Conservation (phyloP, 2,113 vertebrate species). For the Cheirogaleus medius region DNA sequence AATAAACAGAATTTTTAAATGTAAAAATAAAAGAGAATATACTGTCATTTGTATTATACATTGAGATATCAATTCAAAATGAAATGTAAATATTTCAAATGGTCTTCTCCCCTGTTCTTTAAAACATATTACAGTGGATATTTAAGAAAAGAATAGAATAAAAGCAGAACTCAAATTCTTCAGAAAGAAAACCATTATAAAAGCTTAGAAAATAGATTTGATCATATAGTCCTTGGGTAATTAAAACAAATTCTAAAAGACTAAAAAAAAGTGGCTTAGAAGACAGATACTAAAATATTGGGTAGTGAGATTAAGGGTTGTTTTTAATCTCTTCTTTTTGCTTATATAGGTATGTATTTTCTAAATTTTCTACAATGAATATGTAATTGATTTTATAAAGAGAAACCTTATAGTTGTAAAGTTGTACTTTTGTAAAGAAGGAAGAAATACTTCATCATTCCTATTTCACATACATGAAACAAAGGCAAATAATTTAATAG, state of each 20-base stretch:
- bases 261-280: neutral
- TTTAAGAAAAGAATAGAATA: neutral
- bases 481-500: neutral
- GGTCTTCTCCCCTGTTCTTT: neutral
- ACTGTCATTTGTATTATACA: neutral
- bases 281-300: neutral
- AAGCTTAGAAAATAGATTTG: neutral
- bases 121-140: neutral
- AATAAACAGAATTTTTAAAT: neutral
- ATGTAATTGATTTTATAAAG: neutral
- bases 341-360: neutral
- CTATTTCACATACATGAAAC: neutral
- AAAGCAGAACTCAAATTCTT: neutral
- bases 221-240: neutral
- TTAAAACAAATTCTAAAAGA: neutral
- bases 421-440: neutral
- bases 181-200: neutral
- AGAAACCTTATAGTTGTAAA: neutral
- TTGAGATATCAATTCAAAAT: neutral
- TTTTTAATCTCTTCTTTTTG: neutral
- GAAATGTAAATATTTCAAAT: constrained; percentile 31
- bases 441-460: neutral
- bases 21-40: neutral
- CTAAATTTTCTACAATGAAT: neutral
- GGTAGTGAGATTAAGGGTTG: neutral